phyloP scores from a whole-genome alignment of 1,140 invertebrate genomes.

The Ips typographus region DNA sequence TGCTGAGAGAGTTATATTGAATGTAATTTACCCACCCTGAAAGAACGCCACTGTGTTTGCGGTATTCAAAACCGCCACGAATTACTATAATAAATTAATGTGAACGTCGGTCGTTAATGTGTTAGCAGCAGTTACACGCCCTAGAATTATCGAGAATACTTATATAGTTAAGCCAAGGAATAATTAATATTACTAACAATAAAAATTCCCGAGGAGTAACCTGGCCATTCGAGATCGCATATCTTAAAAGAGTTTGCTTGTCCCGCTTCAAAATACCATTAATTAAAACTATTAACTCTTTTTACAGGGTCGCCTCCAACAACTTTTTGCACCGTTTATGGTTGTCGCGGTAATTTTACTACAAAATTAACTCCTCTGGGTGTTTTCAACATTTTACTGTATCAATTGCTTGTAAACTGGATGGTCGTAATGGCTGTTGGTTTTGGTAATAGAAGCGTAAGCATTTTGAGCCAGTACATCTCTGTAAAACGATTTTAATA shows the following conservation, averaged over 20 bases:
- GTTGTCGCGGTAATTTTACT: neutral
- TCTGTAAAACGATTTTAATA: conserved; percentile 30
- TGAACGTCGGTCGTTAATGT: conserved; percentile 7
- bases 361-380: too few species aligned
- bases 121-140: conserved; percentile 14
- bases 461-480: neutral
- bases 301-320: conserved; percentile 21
- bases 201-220: conserved; percentile 23
- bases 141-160: conserved; percentile 26
- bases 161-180: conserved; percentile 23
- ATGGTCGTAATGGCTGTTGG: too few species aligned
- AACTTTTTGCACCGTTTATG: neutral
- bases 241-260: conserved; percentile 44
- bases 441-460: too few species aligned
- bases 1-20: too few species aligned
- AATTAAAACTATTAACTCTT: conserved; percentile 40
- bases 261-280: conserved; percentile 40
- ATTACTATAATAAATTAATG: too few species aligned
- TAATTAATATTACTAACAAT: conserved; percentile 36
- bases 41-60: too few species aligned
- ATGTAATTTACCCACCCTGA: too few species aligned
- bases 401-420: too few species aligned
- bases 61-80: too few species aligned
- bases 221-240: conserved; percentile 32
- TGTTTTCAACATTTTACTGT: too few species aligned